Evolutionary conservation across 2,113 vertebrate species (phyloP).

Genomic region (Chelonoidis abingdonii): DNA sequence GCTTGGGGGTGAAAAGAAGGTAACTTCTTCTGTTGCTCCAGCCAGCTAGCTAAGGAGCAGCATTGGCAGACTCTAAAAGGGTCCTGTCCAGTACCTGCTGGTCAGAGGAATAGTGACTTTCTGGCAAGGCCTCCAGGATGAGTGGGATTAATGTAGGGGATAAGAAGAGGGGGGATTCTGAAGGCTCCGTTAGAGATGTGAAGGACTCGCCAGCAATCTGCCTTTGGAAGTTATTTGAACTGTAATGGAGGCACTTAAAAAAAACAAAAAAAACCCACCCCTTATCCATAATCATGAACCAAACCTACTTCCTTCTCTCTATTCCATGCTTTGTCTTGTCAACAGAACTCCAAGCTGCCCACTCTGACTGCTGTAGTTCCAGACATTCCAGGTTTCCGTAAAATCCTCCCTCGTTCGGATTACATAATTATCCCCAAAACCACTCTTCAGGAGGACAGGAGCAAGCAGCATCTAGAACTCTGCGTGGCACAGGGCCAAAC

Average conservation of each 20-base stretch:
- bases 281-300: not conserved
- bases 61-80: not conserved
- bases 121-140: not conserved
- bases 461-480: conserved; percentile 80
- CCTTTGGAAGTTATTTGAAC: not conserved
- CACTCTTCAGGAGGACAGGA: conserved; percentile 79
- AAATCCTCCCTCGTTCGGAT: conserved; percentile 94
- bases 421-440: conserved; percentile 91
- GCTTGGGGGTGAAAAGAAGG: not conserved
- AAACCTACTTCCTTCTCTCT: not conserved
- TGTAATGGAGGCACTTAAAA: not conserved
- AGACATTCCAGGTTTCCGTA: conserved; percentile 95
- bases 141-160: not conserved
- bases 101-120: not conserved
- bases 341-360: conserved; percentile 78
- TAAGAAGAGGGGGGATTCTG: not conserved
- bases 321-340: conserved; percentile 11
- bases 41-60: accelerated
- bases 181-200: not conserved
- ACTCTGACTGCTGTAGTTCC: conserved; percentile 78
- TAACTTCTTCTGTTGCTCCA: not conserved
- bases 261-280: too few species aligned
- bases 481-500: conserved; percentile 73
- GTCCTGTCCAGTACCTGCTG: accelerated
- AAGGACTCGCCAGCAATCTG: not conserved